Evolutionary conservation across 2,113 vertebrate species (phyloP).

Genomic region (Pachyramphus minor): DNA sequence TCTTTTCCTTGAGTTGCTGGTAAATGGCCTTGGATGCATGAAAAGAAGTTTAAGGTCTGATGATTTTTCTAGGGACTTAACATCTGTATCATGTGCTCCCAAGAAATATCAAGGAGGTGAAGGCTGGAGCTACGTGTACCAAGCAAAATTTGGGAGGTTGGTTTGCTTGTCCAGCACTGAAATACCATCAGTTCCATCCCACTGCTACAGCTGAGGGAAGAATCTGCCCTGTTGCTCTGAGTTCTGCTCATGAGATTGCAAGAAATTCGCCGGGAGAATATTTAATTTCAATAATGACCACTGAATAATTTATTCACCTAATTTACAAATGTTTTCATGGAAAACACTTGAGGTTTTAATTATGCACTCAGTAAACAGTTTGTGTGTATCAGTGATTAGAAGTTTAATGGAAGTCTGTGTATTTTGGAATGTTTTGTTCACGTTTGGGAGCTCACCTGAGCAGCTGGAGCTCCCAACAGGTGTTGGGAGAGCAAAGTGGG

Average conservation of each 20-base stretch:
- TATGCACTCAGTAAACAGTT: not conserved
- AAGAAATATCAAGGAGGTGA: not conserved
- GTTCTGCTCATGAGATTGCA: not conserved
- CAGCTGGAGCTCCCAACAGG: not conserved
- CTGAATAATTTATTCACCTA: conserved; percentile 14
- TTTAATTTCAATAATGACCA: not conserved
- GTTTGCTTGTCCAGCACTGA: not conserved
- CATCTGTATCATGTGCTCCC: not conserved
- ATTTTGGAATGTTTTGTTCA: not conserved
- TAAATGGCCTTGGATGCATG: not conserved
- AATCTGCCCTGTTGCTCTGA: not conserved
- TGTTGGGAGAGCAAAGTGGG: rapidly evolving
- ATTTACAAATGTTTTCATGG: not conserved
- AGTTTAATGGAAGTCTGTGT: not conserved
- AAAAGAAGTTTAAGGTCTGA: not conserved
- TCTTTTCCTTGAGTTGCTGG: not conserved
- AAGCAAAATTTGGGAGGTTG: not conserved
- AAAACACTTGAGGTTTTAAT: not conserved
- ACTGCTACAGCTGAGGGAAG: not conserved
- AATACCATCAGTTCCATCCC: not conserved
- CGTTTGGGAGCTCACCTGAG: not conserved
- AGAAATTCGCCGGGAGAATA: not conserved
- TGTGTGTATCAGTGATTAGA: not conserved
- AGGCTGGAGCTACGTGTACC: rapidly evolving
- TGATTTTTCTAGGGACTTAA: not conserved